Conservation (phyloP, 2,113 vertebrate genomes). For the Platichthys flesus region DNA sequence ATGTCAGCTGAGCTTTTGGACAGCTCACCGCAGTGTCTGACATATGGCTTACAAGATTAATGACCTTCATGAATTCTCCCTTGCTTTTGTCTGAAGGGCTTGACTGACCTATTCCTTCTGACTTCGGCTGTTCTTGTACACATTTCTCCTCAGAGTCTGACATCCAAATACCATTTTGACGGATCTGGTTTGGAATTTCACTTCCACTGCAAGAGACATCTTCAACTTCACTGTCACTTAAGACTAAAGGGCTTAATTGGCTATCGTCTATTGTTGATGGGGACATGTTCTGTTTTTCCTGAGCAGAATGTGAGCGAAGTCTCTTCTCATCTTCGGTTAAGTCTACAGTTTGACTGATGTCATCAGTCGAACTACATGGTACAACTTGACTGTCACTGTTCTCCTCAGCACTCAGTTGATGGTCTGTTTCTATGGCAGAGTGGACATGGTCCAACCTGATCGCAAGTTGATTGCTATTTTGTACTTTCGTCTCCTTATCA, state of each 20-base stretch:
- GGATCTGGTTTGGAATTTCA: background rate
- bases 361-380: background rate
- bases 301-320: background rate
- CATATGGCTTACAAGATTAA: background rate
- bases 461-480: background rate
- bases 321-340: constrained; percentile 1
- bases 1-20: background rate
- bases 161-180: background rate
- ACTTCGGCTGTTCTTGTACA: background rate
- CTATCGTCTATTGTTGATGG: background rate
- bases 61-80: background rate
- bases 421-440: no score
- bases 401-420: background rate
- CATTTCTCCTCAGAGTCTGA: constrained; percentile 1
- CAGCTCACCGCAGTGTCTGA: background rate
- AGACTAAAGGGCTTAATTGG: background rate
- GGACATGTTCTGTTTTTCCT: background rate
- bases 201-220: background rate
- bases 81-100: background rate
- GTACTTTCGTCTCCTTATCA: background rate
- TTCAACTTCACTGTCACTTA: constrained; percentile 22
- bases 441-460: no score
- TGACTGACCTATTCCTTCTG: background rate
- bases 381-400: background rate
- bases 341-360: constrained; percentile 1